These are phyloP conservation scores for Chlorops oryzae DNA, from an alignment of 1,140 invertebrate species.

Conservation along the genomic window DNA sequence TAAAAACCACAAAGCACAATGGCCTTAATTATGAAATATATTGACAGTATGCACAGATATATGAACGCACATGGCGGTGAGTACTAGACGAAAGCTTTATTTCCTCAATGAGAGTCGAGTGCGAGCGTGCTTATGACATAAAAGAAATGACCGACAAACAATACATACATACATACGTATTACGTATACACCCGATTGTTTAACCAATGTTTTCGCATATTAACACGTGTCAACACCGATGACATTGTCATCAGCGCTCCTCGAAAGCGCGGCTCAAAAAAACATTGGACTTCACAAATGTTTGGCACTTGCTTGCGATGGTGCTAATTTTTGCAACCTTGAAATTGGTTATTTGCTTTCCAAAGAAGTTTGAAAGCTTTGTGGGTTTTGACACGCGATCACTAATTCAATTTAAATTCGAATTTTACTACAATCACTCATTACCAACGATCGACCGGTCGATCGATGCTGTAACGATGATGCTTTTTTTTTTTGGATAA, in stretches of 20 bases:
- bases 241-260: neutral
- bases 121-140: too few relatives aligned
- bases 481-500: too few relatives aligned
- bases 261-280: neutral
- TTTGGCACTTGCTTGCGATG: neutral
- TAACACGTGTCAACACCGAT: neutral
- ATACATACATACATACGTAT: neutral
- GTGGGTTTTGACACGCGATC: conserved; percentile 8
- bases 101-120: too few relatives aligned
- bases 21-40: conserved; percentile 59
- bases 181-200: neutral
- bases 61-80: conserved; percentile 58
- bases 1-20: conserved; percentile 46
- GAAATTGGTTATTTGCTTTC: conserved; percentile 7
- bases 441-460: too few relatives aligned
- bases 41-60: conserved; percentile 58
- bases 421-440: too few relatives aligned
- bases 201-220: neutral
- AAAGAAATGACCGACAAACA: too few relatives aligned
- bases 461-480: too few relatives aligned
- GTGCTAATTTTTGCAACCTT: neutral
- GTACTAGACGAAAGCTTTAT: conserved; percentile 18
- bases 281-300: too few relatives aligned
- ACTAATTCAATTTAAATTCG: too few relatives aligned
- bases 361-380: neutral